Evolutionary conservation across 2,113 vertebrate species (phyloP), one percentile per base, ranked within the genome.

Genomic region (Panurus biarmicus): DNA sequence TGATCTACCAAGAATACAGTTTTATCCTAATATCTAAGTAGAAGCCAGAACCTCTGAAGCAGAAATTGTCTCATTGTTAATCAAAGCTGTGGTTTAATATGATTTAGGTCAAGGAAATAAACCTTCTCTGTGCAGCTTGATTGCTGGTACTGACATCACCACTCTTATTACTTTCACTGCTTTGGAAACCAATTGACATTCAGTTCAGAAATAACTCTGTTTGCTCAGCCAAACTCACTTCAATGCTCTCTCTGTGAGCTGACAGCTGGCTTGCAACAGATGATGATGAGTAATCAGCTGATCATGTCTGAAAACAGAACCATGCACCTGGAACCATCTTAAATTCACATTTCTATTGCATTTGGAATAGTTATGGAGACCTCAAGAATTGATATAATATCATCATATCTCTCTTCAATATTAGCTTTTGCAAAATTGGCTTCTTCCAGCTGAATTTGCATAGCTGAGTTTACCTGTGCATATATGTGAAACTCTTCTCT

Each of bases 141-240:
- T 87, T 94, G 66, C 87, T 81, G 42, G 9, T 89, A 94, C 86
- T 96, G 87, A 92, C 89, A 96, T 94, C 93, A 96, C 85, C 80
- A 86, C 73, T 94, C 94, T 75, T 82, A 94, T 94, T 93, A 92
- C 89, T 93, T 92, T 94, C 56, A 31, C 45, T 85, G 77, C 89
- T 94, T 92, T 78, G 70, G 80, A 95, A 96, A 66, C 84, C 91
- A 85, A 82, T 82, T 96, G 95, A 82, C 54, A 94, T 95, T 96
- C 91, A 89, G 89, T 76, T 91, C 93, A 93, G 84, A 96, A 96
- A 96, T 96, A 96, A 89, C 93, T 95, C 84, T 94, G 95, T 96
- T 79, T 96, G 85, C 82, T 94, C 92, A 96, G 95, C 93, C 93
- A 92, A 95, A 94, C 73, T 85, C 71, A 85, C 91, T 96, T 90